Base-by-base conservation (phyloP, 2,888 invertebrate species). In the Acronicta psi region DNA sequence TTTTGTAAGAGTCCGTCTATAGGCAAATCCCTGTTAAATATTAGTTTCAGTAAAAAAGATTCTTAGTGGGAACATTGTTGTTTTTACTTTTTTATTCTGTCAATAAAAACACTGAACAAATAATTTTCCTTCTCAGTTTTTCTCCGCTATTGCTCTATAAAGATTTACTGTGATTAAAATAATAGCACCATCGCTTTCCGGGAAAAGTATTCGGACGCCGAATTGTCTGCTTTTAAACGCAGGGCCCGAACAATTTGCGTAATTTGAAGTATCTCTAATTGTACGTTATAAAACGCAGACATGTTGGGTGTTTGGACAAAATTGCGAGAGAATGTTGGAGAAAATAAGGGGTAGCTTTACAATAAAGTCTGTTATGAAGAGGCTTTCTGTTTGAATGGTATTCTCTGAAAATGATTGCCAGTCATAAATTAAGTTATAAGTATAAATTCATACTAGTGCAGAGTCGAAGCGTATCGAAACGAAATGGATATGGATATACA, bases 221-320 rank as follows among this genome's bases (percentile, higher is more conserved):
- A 70, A 73, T 62, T 73, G 66, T 40, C 47, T 14, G 43, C 34
- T 46, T 59, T 69, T 45, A 58, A 45, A 66, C 43, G 46, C 31
- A 18, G 46, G 60, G 34, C 40, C 34, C 31, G 31, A 17, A 49
- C 43, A 62, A 74, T 66, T 57, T 70, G 37, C 57, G 50, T 59
- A 70, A 73, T 71, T 64, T 52, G 11, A 59, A 62, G 59, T 60
- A 40, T 58, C 25, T 42, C 38, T 55, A 74, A 72, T 74, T 73
- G 29, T 64, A 59, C 52, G 46, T 49, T 55, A 70, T 61, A 61
- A 71, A 36, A 45, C 34, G 36, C 34, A 51, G 38, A 57, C 50
- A 31, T 50, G 47, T 51, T n/a, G 11, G 51, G 25, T 51, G 38
- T 55, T 59, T 63, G 52, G 43, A 34, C 46, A 59, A 7, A 40